Conservation (phyloP, 2,113 vertebrate species). For the Siniperca chuatsi region DNA sequence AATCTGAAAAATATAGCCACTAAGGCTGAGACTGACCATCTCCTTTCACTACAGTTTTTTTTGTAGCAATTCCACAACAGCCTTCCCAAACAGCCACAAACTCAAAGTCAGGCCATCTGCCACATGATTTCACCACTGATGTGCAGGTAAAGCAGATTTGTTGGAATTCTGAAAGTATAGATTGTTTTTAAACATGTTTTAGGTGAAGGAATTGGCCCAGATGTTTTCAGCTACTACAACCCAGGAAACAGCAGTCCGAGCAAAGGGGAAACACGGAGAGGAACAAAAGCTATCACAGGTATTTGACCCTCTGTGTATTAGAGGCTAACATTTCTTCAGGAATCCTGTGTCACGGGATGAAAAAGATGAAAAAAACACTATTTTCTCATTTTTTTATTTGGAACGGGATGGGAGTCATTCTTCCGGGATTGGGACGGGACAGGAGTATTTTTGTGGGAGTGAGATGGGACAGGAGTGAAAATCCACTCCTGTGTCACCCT, state of each 20-base stretch:
- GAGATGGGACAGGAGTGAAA: no score
- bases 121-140: background rate
- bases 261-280: background rate
- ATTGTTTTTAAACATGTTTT: background rate
- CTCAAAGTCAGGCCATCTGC: background rate
- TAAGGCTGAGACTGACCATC: background rate
- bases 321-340: no score
- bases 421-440: no score
- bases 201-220: slow-evolving; percentile 51
- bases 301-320: background rate
- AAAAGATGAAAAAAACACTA: no score
- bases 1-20: background rate
- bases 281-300: background rate
- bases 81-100: background rate
- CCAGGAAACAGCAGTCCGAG: background rate
- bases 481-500: no score
- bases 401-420: no score
- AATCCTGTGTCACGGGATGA: no score
- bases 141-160: background rate
- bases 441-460: no score
- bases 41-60: background rate
- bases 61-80: background rate
- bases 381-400: no score
- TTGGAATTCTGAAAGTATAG: background rate
- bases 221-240: slow-evolving; percentile 18